Conservation (phyloP, 92 coral and sea anemone species). For the Zoanthus sociatus region DNA sequence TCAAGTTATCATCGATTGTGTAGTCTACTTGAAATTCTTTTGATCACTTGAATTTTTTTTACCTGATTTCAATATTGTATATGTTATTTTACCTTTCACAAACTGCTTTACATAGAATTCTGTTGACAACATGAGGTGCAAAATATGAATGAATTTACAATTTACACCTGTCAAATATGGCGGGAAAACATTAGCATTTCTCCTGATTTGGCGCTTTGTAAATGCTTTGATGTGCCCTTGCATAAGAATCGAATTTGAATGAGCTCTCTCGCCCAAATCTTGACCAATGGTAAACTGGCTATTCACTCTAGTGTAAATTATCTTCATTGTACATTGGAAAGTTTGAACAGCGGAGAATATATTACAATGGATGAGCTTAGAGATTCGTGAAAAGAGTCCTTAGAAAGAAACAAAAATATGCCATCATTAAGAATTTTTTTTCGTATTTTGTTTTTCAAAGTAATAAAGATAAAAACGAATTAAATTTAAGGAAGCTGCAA, state of each 20-base stretch:
- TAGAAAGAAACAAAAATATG: not conserved
- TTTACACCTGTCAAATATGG: conserved; percentile 34
- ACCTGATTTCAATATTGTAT: not conserved
- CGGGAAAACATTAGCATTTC: conserved; percentile 41
- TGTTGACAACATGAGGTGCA: conserved; percentile 4
- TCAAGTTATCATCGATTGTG: not conserved
- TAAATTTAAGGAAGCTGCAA: conserved; percentile 5
- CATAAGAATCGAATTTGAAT: conserved; percentile 14
- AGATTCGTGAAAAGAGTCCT: not conserved
- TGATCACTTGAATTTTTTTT: not conserved
- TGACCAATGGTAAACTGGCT: conserved; percentile 12
- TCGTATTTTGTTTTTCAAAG: not conserved
- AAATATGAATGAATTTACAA: conserved; percentile 15
- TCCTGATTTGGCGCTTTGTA: conserved; percentile 13
- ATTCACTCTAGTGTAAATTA: conserved; percentile 22
- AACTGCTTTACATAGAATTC: not conserved
- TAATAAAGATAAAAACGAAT: too few relatives aligned
- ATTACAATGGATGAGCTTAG: not conserved
- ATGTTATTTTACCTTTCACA: not conserved
- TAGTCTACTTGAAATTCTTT: not conserved
- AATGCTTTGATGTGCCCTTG: conserved; percentile 36
- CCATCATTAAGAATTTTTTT: not conserved
- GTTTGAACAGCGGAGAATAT: not conserved
- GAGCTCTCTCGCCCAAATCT: conserved; percentile 4
- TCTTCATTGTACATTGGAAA: conserved; percentile 15